Percentiles rank a stretch among this genome's conserved stretches.
phyloP scores from a whole-genome alignment of 92 coral and sea anemone species.

The Epizoanthus illoricatus region DNA sequence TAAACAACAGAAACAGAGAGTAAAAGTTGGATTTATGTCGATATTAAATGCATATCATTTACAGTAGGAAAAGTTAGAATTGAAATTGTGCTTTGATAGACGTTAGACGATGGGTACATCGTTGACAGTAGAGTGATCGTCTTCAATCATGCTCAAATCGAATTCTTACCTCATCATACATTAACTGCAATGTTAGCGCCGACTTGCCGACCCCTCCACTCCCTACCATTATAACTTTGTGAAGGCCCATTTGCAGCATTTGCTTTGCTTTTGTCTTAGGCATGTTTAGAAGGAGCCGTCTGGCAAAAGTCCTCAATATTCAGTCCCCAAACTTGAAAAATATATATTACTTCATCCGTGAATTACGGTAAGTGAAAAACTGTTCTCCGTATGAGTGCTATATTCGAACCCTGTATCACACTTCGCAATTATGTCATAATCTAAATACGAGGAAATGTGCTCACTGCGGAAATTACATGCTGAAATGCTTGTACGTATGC shows the following conservation, averaged over 20 bases:
- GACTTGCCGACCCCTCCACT: conserved; percentile 99
- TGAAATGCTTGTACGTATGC: no score
- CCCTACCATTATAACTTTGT: conserved; percentile 99
- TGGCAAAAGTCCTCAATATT: background rate
- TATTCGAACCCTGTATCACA: no score
- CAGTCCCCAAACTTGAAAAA: conserved; percentile 16
- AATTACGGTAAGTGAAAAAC: no score
- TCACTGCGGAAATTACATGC: no score
- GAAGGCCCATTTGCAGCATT: conserved; percentile 95
- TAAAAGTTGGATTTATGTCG: background rate
- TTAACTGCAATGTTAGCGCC: conserved; percentile 93
- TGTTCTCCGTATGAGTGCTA: no score
- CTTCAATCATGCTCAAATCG: background rate
- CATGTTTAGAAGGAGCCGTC: conserved; percentile 55
- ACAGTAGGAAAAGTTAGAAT: background rate
- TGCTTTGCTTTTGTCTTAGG: conserved; percentile 74
- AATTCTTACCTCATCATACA: conserved; percentile 95
- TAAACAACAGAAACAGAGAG: conserved; percentile 22
- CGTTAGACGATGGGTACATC: no score
- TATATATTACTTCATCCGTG: no score
- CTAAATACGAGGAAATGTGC: no score
- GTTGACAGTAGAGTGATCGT: background rate
- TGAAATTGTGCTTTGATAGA: background rate
- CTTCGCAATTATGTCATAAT: no score
- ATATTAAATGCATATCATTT: background rate